A percentile compares a stretch with the other conserved stretches of the same genome.
phyloP scores from a whole-genome alignment of 2,113 vertebrate species.

The Camelus dromedarius region DNA sequence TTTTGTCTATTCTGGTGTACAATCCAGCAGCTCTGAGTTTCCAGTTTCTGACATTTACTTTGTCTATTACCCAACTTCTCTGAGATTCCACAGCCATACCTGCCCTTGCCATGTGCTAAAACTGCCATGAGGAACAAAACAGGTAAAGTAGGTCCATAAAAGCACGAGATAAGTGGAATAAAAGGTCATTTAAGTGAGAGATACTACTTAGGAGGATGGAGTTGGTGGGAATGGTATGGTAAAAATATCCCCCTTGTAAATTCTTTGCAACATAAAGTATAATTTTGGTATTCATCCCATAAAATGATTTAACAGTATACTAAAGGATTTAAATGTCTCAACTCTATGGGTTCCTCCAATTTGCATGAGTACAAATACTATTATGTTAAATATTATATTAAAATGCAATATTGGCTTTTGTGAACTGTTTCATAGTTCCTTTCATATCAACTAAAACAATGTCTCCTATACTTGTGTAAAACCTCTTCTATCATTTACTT shows the following conservation, averaged over 20 bases:
- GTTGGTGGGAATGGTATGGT: neutral
- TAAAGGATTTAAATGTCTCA: constrained; percentile 10
- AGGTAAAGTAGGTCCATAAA: neutral
- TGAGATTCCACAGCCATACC: neutral
- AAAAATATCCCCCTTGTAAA: constrained; percentile 48
- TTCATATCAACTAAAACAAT: constrained; percentile 36
- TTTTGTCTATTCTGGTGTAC: neutral
- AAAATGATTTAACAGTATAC: constrained; percentile 18
- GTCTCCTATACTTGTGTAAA: neutral
- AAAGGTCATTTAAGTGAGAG: constrained; percentile 37
- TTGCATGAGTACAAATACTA: neutral
- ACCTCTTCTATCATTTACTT: constrained; percentile 32
- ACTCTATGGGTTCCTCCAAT: neutral
- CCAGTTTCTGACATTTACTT: constrained; percentile 33
- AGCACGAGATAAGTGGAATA: neutral
- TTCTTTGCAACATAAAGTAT: constrained; percentile 29
- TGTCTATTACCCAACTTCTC: neutral
- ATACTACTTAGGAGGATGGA: neutral
- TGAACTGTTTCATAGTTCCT: neutral
- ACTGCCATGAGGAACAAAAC: neutral
- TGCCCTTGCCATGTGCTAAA: neutral
- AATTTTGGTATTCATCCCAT: neutral
- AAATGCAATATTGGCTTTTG: constrained; percentile 33
- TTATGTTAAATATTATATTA: constrained; percentile 31
- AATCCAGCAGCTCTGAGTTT: neutral